Conservation (phyloP, 2,113 vertebrate species). For the Colistium nudipinnis region DNA sequence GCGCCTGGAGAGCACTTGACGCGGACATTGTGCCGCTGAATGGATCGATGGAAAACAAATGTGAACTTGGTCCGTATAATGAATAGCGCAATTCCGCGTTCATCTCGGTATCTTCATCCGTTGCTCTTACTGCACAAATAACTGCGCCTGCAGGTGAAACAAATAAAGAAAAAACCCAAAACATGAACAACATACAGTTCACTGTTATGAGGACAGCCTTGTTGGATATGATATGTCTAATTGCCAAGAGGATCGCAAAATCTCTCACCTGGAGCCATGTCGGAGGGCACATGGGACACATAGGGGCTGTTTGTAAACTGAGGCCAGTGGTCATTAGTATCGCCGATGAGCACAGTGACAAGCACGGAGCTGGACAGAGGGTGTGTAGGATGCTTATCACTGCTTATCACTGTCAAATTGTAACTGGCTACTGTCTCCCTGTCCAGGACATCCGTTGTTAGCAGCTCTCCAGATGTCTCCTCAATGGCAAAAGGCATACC, state of each 20-base stretch:
- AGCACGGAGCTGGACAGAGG: constrained; percentile 74
- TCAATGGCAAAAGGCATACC: constrained; percentile 76
- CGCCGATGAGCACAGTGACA: constrained; percentile 74
- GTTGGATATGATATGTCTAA: not conserved
- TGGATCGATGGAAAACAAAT: constrained; percentile 73
- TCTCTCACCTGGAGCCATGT: constrained; percentile 71
- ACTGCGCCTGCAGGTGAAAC: constrained; percentile 69
- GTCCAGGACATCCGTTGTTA: constrained; percentile 74
- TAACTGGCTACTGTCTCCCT: constrained; percentile 75
- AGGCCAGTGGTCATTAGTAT: constrained; percentile 81
- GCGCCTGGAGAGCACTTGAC: constrained; percentile 28
- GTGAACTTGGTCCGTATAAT: constrained; percentile 69
- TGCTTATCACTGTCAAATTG: constrained; percentile 68
- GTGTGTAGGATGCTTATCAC: constrained; percentile 66
- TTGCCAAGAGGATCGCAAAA: constrained; percentile 1
- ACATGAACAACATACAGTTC: not conserved
- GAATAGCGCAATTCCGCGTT: constrained; percentile 79
- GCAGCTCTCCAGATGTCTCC: constrained; percentile 75
- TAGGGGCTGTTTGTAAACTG: constrained; percentile 80
- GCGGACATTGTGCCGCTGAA: constrained; percentile 71
- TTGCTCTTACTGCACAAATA: constrained; percentile 76
- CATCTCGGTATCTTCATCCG: constrained; percentile 75
- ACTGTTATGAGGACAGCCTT: not conserved
- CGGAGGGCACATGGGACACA: constrained; percentile 75
- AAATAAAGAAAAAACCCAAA: not conserved